Evolutionary conservation across 2,888 invertebrate species (phyloP), one percentile per base, ranked within the genome.

Genomic region (Arrhopalites spinosus): DNA sequence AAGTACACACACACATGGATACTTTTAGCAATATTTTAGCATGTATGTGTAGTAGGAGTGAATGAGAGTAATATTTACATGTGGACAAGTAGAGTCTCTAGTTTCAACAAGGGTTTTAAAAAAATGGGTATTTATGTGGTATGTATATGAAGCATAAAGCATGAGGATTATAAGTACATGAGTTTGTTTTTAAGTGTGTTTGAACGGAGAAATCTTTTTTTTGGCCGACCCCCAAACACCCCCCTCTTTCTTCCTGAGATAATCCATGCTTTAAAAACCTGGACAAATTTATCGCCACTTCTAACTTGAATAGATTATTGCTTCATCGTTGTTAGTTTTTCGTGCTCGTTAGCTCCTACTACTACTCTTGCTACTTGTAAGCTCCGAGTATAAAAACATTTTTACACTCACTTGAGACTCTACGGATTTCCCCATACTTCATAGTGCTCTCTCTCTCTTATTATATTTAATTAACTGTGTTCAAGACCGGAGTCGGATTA

Each of bases 281-380:
- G 77, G 77, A 77, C 77, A 77, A 77, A 77, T 77, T 77, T 77
- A 77, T 77, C 77, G 59, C 61, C 77, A 77, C 77, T 74, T 77
- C 74, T 69, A 36, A 77, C 73, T 77, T 77, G 74, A 77, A 77
- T 75, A 75, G 74, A 75, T 75, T 75, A 75, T 69, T 75, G 61
- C 74, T 30, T 75, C 74, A 75, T 75, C 71, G 71, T 43, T 43
- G 17, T 20, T 43, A 53, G 5, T 53, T 53, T 53, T n/a, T 53
- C 15, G 53, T 53, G 23, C n/a, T 53, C 20, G 59, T 50, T 50
- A n/a, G 50, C 2, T 27, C 25, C 25, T 59, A 13, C 23, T 59
- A 23, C 53, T 20, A 53, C n/a, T n/a, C n/a, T 27, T 27, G 23
- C 59, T 59, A 13, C 8, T 7, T 59, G 2, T 25, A 13, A 27